A percentile compares a stretch with the other conserved stretches of the same genome.
Evolutionary conservation across 2,888 invertebrate species (phyloP).

Genomic region (Lymantria dispar): DNA sequence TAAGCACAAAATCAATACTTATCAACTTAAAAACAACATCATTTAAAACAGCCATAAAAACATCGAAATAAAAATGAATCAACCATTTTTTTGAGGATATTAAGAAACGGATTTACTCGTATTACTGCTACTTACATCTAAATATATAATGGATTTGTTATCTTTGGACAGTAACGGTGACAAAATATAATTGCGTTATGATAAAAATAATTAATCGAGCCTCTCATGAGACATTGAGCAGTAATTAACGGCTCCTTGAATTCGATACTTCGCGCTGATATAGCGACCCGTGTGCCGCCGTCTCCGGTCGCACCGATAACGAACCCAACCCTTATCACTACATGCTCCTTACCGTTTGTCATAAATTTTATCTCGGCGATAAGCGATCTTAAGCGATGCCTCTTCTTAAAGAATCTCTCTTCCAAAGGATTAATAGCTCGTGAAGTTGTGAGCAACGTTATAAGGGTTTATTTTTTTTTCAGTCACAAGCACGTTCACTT

Average conservation of each 20-base stretch:
- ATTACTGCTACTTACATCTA: conserved; percentile 12
- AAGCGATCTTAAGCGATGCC: conserved; percentile 66
- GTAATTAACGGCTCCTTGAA: conserved; percentile 45
- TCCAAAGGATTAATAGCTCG: conserved; percentile 72
- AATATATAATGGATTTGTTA: conserved; percentile 30
- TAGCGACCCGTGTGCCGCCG: conserved; percentile 33
- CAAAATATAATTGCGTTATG: conserved; percentile 43
- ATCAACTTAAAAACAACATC: too few species aligned
- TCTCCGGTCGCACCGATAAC: conserved; percentile 56
- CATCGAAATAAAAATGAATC: too few species aligned
- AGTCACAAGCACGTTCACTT: conserved; percentile 73
- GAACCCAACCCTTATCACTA: conserved; percentile 72
- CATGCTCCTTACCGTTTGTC: conserved; percentile 77
- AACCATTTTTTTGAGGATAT: too few species aligned
- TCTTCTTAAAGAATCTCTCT: conserved; percentile 62
- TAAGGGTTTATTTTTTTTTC: conserved; percentile 53
- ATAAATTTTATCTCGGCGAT: conserved; percentile 79
- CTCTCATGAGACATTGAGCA: conserved; percentile 31
- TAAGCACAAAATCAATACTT: too few species aligned
- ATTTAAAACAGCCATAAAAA: too few species aligned
- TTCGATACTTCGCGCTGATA: conserved; percentile 41
- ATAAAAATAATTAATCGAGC: conserved; percentile 39
- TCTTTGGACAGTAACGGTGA: conserved; percentile 29
- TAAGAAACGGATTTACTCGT: too few species aligned
- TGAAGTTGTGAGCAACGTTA: conserved; percentile 66